A percentile compares a stretch with the other conserved stretches of the same genome.
Evolutionary conservation across 2,113 vertebrate genomes (phyloP).

Genomic region (Stegostoma tigrinum): DNA sequence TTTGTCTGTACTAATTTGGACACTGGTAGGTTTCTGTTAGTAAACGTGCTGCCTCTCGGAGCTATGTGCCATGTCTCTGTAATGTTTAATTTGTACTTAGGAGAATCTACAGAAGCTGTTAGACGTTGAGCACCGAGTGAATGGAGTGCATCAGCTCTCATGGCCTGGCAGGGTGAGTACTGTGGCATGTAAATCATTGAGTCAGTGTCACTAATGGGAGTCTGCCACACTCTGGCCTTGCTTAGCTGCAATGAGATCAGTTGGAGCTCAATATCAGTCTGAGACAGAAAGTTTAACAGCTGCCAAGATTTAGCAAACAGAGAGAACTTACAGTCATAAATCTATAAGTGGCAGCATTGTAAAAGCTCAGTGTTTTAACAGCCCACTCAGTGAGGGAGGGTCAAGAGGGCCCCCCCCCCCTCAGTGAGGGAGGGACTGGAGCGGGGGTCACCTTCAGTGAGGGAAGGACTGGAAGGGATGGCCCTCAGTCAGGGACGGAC

Average conservation of each 20-base stretch:
- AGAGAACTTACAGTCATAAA: too few relatives aligned
- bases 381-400: too few relatives aligned
- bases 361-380: too few relatives aligned
- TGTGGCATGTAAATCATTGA: neutral
- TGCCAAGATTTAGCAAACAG: too few relatives aligned
- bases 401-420: too few relatives aligned
- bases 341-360: too few relatives aligned
- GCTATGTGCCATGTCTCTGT: slow-evolving; percentile 38
- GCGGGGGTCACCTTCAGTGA: too few relatives aligned
- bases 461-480: too few relatives aligned
- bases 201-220: neutral
- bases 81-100: slow-evolving; percentile 50
- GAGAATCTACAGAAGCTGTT: slow-evolving; percentile 92
- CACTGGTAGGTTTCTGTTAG: neutral
- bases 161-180: slow-evolving; percentile 88
- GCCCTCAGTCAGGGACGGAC: too few relatives aligned
- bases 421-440: too few relatives aligned
- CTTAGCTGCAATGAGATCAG: neutral
- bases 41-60: neutral
- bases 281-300: neutral
- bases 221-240: neutral
- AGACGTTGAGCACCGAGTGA: slow-evolving; percentile 86
- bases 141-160: slow-evolving; percentile 74
- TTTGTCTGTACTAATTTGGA: neutral
- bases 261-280: neutral